phyloP scores from a whole-genome alignment of 2,888 invertebrate species.

The Microplitis deprimator region DNA sequence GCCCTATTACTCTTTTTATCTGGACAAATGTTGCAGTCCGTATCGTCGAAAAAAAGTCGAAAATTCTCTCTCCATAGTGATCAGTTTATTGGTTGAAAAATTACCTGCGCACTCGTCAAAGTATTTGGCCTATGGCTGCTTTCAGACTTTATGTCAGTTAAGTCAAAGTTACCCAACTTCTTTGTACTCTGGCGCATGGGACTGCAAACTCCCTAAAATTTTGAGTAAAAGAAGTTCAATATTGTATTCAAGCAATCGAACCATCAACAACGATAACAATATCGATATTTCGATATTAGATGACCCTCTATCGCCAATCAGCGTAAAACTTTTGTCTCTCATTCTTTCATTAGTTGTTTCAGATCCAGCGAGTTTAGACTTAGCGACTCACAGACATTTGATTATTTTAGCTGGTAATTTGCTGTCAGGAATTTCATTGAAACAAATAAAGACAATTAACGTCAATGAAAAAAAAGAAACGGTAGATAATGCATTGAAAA shows the following conservation, averaged over 20 bases:
- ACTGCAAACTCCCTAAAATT: conserved; percentile 69
- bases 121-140: conserved; percentile 78
- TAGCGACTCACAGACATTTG: conserved; percentile 71
- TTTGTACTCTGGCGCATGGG: conserved; percentile 79
- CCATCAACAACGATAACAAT: conserved; percentile 32
- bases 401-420: conserved; percentile 71
- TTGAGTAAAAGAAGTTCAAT: conserved; percentile 56
- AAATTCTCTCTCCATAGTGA: conserved; percentile 75
- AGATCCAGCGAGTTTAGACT: conserved; percentile 73
- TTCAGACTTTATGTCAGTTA: conserved; percentile 79
- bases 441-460: conserved; percentile 71
- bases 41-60: conserved; percentile 66
- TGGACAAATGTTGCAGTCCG: conserved; percentile 43
- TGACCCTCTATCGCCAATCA: conserved; percentile 50
- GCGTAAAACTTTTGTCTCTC: conserved; percentile 65
- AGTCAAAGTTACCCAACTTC: conserved; percentile 80
- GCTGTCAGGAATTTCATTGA: conserved; percentile 64
- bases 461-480: conserved; percentile 51
- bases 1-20: conserved; percentile 70
- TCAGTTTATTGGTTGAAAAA: conserved; percentile 72
- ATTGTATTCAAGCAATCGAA: conserved; percentile 49
- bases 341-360: conserved; percentile 71
- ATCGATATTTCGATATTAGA: conserved; percentile 40
- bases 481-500: conserved; percentile 44
- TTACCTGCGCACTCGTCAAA: conserved; percentile 79